Base-by-base conservation (phyloP, 2,888 invertebrate genomes). In the Apamea sordens region DNA sequence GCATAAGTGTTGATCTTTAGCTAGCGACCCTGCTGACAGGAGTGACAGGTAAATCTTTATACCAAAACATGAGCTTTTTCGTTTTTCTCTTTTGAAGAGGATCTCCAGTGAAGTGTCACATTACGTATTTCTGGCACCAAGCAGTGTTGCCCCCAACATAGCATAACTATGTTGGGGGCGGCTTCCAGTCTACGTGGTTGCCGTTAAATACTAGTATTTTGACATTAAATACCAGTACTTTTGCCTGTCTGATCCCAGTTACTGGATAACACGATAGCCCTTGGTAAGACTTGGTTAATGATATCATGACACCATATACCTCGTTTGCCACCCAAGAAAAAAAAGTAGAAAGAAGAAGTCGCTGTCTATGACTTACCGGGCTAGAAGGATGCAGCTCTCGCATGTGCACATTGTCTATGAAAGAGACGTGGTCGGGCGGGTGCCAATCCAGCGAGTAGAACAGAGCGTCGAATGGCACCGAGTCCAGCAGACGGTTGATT, bases 371-470 rank as follows among this genome's bases (percentile, higher is more conserved):
- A 94, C 97, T 96, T 89, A 98, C 98, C 91, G 98, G 97, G 88
- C 98, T 98, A 1, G 98, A 97, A 13, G 98, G 97, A 92, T 98
- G 98, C 77, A 99, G 94, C 83, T 98, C 97, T 0, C 99, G 96
- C 94, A 98, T 97, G 84, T 98, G 97, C 79, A 99, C 97, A 95
- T 99, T 99, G 94, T 99, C 99, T 88, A 99, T 98, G 95, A 99
- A 99, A 13, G 99, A 99, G 61, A 99, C 99, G 95, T 99, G 99
- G 96, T 99, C 98, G 64, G 98, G 98, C 0, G 99, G 99, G 97
- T 99, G 99, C 99, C 99, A 99, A 97, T 99, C 99, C 90, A 98
- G 97, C 0, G 99, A 99, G 96, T 99, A 99, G 95, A 99, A 98
- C 68, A 99, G 98, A 50, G 98, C 97, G 96, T 99, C 98, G 94